Conservation (phyloP, 2,113 vertebrate species). For the Silurus glanis region DNA sequence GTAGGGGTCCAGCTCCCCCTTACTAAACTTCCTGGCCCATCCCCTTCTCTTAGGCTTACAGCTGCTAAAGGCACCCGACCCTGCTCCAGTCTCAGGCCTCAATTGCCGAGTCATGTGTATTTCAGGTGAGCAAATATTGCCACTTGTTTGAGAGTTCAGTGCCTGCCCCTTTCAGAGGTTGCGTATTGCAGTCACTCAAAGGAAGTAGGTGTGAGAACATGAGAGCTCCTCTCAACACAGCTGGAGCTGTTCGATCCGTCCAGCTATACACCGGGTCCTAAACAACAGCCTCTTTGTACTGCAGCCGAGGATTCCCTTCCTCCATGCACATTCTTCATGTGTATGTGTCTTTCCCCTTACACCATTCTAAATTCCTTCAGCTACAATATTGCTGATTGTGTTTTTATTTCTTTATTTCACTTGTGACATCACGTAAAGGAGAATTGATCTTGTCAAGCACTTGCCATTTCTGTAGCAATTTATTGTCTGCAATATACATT, state of each 20-base stretch:
- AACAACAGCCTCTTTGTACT: conserved; percentile 43
- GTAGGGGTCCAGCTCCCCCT: conserved; percentile 60
- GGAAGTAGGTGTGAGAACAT: conserved; percentile 69
- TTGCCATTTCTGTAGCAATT: conserved; percentile 44
- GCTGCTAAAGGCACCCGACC: conserved; percentile 68
- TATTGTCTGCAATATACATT: conserved; percentile 55
- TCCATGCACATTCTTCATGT: background rate
- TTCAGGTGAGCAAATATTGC: conserved; percentile 94
- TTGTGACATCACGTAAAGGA: conserved; percentile 4
- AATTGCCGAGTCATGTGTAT: conserved; percentile 70
- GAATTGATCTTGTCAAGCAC: conserved; percentile 46
- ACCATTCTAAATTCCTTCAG: background rate
- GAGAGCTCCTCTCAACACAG: conserved; percentile 72
- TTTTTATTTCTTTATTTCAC: conserved; percentile 11
- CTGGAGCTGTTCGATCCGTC: conserved; percentile 74
- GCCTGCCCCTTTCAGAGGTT: conserved; percentile 70
- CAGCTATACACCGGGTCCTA: conserved; percentile 65
- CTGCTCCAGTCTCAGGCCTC: conserved; percentile 57
- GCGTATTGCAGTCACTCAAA: conserved; percentile 76
- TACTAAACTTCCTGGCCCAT: conserved; percentile 79
- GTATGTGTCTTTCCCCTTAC: background rate
- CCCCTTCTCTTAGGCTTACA: conserved; percentile 67
- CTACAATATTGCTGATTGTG: background rate
- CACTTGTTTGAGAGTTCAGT: conserved; percentile 79
- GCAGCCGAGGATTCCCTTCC: background rate